Percentiles rank a stretch among this genome's conserved stretches.
phyloP scores from a whole-genome alignment of 2,113 vertebrate species.

The Synchiropus splendidus region DNA sequence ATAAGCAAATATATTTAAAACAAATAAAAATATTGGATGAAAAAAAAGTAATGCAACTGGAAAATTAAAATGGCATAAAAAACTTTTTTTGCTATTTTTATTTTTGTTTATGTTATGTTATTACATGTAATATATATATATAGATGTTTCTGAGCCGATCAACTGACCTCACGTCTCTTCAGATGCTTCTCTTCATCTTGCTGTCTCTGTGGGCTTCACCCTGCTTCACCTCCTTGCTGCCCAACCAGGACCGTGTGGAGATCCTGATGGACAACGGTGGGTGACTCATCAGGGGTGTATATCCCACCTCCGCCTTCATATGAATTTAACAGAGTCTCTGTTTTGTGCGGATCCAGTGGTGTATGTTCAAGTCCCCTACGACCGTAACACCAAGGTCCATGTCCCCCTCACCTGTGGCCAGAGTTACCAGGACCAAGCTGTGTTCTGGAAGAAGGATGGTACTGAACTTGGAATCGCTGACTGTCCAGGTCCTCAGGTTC shows the following conservation, averaged over 20 bases:
- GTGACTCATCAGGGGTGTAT: constrained; percentile 9
- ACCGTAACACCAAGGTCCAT: not conserved
- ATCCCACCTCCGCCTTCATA: not conserved
- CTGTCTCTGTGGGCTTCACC: constrained; percentile 15
- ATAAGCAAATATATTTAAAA: too few species aligned
- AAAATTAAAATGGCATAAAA: too few species aligned
- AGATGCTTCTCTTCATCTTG: constrained; percentile 50
- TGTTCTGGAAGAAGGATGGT: constrained; percentile 62
- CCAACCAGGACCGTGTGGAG: constrained; percentile 10
- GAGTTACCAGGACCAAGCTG: constrained; percentile 17
- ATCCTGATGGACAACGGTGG: constrained; percentile 54
- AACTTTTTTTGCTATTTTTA: too few species aligned
- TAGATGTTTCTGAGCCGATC: constrained; percentile 9
- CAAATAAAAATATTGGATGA: too few species aligned
- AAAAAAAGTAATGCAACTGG: too few species aligned
- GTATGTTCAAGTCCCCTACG: constrained; percentile 29
- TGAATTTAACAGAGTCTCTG: not conserved
- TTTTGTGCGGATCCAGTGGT: constrained; percentile 42
- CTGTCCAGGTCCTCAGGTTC: too few species aligned
- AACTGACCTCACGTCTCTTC: not conserved
- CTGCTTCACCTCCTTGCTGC: constrained; percentile 7
- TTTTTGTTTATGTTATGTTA: too few species aligned
- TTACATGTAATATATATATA: too few species aligned
- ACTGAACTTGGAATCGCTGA: not conserved
- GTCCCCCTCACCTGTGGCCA: constrained; percentile 55